Evolutionary conservation across 2,888 invertebrate species (phyloP).

Genomic region (Sesia bembeciformis): DNA sequence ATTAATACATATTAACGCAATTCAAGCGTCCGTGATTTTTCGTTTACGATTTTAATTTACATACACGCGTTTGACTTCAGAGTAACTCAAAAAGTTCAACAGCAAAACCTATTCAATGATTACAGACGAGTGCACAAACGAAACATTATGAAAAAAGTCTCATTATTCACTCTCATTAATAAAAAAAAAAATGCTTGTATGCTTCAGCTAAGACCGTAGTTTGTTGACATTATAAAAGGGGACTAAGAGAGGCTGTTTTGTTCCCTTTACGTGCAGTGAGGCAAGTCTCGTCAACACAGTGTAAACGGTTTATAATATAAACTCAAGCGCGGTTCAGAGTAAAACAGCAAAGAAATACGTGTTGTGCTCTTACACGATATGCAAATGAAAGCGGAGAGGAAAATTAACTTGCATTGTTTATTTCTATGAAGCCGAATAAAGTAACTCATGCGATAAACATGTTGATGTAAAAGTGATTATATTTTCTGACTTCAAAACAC

Average conservation of each 20-base stretch:
- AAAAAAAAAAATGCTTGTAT: constrained; percentile 12
- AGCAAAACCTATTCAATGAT: neutral
- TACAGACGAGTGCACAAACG: neutral
- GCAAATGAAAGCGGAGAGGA: constrained; percentile 30
- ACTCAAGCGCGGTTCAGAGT: constrained; percentile 42
- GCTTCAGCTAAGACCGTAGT: constrained; percentile 18
- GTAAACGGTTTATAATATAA: constrained; percentile 50
- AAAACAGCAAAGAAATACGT: constrained; percentile 18
- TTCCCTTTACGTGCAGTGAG: constrained; percentile 19
- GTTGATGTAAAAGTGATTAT: neutral
- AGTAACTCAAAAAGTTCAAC: neutral
- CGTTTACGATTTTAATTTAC: too few relatives aligned
- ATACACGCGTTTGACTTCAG: too few relatives aligned
- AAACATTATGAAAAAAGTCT: neutral
- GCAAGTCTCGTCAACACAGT: constrained; percentile 20
- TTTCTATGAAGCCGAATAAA: neutral
- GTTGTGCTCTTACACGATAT: constrained; percentile 28
- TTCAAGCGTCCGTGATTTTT: too few relatives aligned
- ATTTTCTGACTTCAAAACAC: too few relatives aligned
- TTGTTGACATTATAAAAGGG: constrained; percentile 30
- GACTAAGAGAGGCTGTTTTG: constrained; percentile 22
- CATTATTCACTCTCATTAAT: neutral
- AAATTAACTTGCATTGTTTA: constrained; percentile 26
- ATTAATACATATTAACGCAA: too few relatives aligned
- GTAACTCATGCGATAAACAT: neutral